phyloP scores from a whole-genome alignment of 1,140 invertebrate genomes.

The Sinella curviseta region DNA sequence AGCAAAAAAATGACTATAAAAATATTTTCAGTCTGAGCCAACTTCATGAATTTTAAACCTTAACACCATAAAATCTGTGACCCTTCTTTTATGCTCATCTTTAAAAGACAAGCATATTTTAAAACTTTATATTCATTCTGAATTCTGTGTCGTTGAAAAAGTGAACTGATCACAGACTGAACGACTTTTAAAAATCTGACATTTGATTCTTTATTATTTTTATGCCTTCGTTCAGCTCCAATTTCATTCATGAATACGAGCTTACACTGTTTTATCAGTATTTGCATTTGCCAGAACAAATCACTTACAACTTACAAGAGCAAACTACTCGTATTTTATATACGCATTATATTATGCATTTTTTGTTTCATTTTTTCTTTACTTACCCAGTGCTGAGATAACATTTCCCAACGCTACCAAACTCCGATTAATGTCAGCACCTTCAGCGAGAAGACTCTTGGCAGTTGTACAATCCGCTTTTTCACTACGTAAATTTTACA shows the following conservation, averaged over 20 bases:
- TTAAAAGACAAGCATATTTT: too few species aligned
- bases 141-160: too few species aligned
- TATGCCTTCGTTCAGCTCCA: background rate
- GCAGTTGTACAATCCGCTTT: slow-evolving; percentile 54
- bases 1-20: slow-evolving; percentile 15
- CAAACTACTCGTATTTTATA: background rate
- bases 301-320: background rate
- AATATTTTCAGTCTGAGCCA: background rate
- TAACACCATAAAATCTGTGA: too few species aligned
- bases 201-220: background rate
- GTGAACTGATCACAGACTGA: too few species aligned
- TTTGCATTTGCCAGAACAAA: background rate
- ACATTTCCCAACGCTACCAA: slow-evolving; percentile 76
- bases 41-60: too few species aligned
- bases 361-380: background rate
- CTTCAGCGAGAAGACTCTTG: slow-evolving; percentile 66
- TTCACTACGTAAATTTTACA: slow-evolving; percentile 50
- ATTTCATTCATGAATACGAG: background rate
- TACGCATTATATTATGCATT: background rate
- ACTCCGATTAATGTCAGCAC: slow-evolving; percentile 79
- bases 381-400: slow-evolving; percentile 70
- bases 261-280: background rate
- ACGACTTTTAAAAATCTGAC: too few species aligned
- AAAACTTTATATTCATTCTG: too few species aligned
- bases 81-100: too few species aligned